phyloP scores from a whole-genome alignment of 2,113 vertebrate genomes.

The Pangasianodon gigas region DNA sequence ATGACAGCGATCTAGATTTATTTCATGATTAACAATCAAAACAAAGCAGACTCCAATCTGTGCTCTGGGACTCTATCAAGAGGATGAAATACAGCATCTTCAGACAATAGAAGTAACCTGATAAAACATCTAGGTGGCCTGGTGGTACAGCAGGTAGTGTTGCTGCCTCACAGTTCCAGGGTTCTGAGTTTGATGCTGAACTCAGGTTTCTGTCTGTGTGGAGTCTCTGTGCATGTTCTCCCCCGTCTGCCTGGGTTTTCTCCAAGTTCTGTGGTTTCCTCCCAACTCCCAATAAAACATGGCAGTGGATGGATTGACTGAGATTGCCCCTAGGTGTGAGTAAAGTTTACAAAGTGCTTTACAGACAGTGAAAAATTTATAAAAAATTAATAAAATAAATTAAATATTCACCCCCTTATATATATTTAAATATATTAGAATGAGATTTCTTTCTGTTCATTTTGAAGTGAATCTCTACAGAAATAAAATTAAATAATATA shows the following conservation, averaged over 20 bases:
- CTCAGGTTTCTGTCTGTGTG: background rate
- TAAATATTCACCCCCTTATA: background rate
- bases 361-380: background rate
- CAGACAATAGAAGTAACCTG: background rate
- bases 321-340: background rate
- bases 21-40: background rate
- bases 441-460: background rate
- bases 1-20: background rate
- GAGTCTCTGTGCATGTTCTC: background rate
- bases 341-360: background rate
- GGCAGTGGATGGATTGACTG: background rate
- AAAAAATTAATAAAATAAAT: background rate
- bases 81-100: background rate
- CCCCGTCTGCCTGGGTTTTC: background rate
- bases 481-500: background rate
- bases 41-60: background rate
- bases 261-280: background rate
- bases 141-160: background rate
- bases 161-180: background rate
- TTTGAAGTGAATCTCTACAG: background rate
- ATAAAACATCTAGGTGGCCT: background rate
- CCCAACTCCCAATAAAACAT: background rate
- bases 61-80: background rate
- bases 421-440: background rate
- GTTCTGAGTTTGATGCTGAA: background rate